Percentiles rank a stretch among this genome's conserved stretches.
Evolutionary conservation across 2,113 vertebrate genomes (phyloP).

Genomic region (Chascanopsetta lugubris): DNA sequence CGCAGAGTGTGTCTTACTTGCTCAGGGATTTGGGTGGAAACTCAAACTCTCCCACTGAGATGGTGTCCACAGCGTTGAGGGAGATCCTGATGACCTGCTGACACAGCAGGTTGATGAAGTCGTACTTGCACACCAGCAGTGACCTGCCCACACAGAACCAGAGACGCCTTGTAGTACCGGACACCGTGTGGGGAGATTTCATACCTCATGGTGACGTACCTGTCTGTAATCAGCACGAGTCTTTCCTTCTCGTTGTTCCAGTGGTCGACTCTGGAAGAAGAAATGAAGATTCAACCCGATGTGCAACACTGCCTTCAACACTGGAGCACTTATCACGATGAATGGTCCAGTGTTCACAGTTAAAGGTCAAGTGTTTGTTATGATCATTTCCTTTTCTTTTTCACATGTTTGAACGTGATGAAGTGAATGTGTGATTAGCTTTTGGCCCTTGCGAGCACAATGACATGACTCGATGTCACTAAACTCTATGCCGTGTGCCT

Average conservation of each 20-base stretch:
- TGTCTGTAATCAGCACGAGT: slow-evolving; percentile 90
- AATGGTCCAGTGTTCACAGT: too few species aligned
- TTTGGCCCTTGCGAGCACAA: too few species aligned
- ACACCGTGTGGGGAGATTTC: too few species aligned
- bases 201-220: slow-evolving; percentile 51
- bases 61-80: slow-evolving; percentile 89
- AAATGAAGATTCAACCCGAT: background rate
- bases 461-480: too few species aligned
- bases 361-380: too few species aligned
- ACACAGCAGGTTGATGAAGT: slow-evolving; percentile 95
- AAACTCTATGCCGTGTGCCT: too few species aligned
- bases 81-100: slow-evolving; percentile 90
- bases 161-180: background rate
- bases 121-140: slow-evolving; percentile 95
- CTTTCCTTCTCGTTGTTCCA: slow-evolving; percentile 98
- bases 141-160: slow-evolving; percentile 78
- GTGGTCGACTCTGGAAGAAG: slow-evolving; percentile 87
- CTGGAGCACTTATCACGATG: too few species aligned
- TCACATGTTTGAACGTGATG: too few species aligned
- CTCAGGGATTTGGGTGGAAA: slow-evolving; percentile 96
- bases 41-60: slow-evolving; percentile 91
- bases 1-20: slow-evolving; percentile 80
- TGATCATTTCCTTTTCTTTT: too few species aligned
- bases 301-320: background rate
- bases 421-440: too few species aligned